phyloP scores from a whole-genome alignment of 30 jellyfish, hydroid and myxozoan genomes.

The Rhopilema esculentum region DNA sequence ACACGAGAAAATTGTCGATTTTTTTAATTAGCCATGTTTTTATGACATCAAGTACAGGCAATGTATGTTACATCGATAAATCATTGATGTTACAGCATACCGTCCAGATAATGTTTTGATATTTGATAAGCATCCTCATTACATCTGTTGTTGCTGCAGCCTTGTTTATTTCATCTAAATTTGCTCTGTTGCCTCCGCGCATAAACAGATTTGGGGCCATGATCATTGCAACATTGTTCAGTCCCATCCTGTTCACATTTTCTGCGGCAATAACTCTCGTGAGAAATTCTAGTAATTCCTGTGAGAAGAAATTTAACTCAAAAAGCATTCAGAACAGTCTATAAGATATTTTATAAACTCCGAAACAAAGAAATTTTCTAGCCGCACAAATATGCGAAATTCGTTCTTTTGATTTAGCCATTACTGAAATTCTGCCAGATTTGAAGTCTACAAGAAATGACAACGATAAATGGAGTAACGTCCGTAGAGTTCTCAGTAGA shows the following conservation, averaged over 20 bases:
- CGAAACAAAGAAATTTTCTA: background rate
- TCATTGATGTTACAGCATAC: constrained; percentile 63
- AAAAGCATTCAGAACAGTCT: background rate
- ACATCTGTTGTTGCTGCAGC: constrained; percentile 96
- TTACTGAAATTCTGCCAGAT: too few species aligned
- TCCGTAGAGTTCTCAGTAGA: too few species aligned
- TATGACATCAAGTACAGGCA: too few species aligned
- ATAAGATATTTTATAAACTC: background rate
- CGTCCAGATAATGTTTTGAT: constrained; percentile 88
- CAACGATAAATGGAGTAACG: too few species aligned
- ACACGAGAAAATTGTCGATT: background rate
- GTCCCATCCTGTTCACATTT: constrained; percentile 84
- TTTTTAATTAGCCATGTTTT: too few species aligned
- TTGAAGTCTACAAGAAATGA: too few species aligned
- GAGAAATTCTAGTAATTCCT: constrained; percentile 79
- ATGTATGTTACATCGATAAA: too few species aligned
- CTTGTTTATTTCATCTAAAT: constrained; percentile 76
- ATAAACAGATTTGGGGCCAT: constrained; percentile 97
- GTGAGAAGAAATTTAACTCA: background rate
- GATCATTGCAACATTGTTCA: constrained; percentile 96
- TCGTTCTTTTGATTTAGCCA: background rate
- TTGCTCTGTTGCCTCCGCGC: constrained; percentile 70
- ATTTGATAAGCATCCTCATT: constrained; percentile 92
- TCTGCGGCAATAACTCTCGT: constrained; percentile 72
- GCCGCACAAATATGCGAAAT: too few species aligned